Percentiles rank a stretch among this genome's conserved stretches.
Conservation (phyloP, 2,888 invertebrate species). For the Clepsis dumicolana region DNA sequence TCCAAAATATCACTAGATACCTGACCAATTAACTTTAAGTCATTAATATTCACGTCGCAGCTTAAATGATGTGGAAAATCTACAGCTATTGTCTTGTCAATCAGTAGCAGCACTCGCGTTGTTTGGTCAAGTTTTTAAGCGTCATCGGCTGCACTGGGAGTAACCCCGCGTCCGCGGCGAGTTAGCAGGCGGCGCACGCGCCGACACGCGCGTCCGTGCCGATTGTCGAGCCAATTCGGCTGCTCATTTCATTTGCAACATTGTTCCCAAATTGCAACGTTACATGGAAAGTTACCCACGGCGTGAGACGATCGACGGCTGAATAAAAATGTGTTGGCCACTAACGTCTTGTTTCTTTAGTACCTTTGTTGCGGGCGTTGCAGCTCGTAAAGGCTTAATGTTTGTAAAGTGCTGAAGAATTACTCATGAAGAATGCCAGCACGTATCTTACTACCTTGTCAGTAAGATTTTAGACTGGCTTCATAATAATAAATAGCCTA, state of each 20-base stretch:
- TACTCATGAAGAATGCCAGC: background rate
- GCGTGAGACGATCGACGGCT: conserved; percentile 52
- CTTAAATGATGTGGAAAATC: conserved; percentile 22
- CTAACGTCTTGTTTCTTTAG: conserved; percentile 28
- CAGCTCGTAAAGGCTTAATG: background rate
- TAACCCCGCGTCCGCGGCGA: conserved; percentile 49
- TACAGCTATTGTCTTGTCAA: conserved; percentile 10
- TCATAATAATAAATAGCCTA: background rate
- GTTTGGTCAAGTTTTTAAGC: conserved; percentile 41
- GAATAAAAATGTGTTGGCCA: conserved; percentile 54
- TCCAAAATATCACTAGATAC: background rate
- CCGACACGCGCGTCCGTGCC: conserved; percentile 56
- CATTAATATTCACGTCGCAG: conserved; percentile 34
- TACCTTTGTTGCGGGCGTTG: conserved; percentile 1
- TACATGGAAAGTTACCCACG: conserved; percentile 64
- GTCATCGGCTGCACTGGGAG: conserved; percentile 58
- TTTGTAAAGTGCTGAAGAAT: background rate
- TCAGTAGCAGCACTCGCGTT: conserved; percentile 9
- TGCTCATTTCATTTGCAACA: conserved; percentile 71
- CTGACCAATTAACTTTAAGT: background rate
- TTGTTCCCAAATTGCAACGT: conserved; percentile 66
- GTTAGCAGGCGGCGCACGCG: conserved; percentile 66
- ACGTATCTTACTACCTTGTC: background rate
- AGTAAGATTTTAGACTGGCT: background rate
- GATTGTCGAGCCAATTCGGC: conserved; percentile 68